A percentile compares a stretch with the other conserved stretches of the same genome.
phyloP scores from a whole-genome alignment of 2,797 vertebrate genomes.

The Lepilemur septentrionalis region DNA sequence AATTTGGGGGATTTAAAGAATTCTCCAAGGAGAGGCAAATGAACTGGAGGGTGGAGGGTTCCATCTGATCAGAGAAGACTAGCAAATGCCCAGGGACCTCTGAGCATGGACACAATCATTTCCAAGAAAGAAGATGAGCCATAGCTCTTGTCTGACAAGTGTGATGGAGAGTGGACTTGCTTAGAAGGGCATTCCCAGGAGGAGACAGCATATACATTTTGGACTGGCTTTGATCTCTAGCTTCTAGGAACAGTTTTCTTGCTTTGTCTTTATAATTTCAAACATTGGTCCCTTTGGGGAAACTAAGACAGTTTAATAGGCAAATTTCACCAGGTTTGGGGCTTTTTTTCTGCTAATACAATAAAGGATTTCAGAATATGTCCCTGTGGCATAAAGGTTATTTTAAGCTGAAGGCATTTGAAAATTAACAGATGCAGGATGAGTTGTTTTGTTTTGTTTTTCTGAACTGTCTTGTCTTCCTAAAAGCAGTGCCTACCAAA shows the following conservation, averaged over 20 bases:
- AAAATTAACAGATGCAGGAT: background rate
- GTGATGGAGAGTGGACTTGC: background rate
- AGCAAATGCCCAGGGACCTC: background rate
- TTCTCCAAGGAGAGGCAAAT: background rate
- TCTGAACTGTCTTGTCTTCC: background rate
- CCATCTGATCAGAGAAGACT: background rate
- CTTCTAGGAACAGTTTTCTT: background rate
- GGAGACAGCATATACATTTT: background rate
- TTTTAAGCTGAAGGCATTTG: background rate
- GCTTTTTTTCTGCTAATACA: background rate
- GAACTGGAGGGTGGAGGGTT: background rate
- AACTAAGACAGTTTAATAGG: background rate
- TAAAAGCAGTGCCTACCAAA: background rate
- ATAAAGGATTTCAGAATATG: background rate
- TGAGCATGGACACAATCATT: background rate
- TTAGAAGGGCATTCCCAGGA: background rate
- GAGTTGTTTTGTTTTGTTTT: background rate
- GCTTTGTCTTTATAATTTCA: background rate
- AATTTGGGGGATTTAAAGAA: background rate
- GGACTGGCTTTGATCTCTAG: background rate
- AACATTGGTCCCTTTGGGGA: background rate
- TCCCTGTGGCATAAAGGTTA: background rate
- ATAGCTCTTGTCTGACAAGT: background rate
- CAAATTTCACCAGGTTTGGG: background rate
- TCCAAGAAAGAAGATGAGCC: background rate